Conservation (phyloP, 2,797 vertebrate genomes). For the Triplophysa yarkandensis region DNA sequence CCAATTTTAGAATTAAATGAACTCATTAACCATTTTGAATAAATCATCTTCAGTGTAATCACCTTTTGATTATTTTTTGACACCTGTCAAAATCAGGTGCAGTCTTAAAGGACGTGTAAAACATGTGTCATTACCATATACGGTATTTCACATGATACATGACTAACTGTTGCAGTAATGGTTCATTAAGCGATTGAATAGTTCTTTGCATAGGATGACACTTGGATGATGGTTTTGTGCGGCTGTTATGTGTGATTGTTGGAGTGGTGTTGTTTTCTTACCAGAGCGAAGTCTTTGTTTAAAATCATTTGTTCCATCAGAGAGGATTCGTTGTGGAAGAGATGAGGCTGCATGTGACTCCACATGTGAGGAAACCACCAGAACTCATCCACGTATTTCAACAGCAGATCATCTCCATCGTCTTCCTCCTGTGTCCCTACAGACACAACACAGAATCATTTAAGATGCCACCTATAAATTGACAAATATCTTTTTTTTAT, state of each 20-base stretch:
- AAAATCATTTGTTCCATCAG: constrained; percentile 96
- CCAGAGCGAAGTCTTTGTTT: constrained; percentile 96
- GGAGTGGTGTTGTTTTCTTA: constrained; percentile 67
- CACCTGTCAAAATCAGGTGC: too few species aligned
- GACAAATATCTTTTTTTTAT: neutral
- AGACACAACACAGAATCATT: constrained; percentile 5
- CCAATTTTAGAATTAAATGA: too few species aligned
- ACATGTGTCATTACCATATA: constrained; percentile 64
- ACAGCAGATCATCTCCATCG: constrained; percentile 88
- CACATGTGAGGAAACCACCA: constrained; percentile 99
- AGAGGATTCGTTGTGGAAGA: constrained; percentile 94
- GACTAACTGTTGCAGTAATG: constrained; percentile 59
- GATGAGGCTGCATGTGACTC: constrained; percentile 98
- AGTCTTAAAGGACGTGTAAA: constrained; percentile 30
- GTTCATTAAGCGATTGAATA: neutral
- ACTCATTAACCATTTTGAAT: too few species aligned
- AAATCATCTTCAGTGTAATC: too few species aligned
- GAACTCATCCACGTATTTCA: constrained; percentile 90
- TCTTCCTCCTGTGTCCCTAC: constrained; percentile 89
- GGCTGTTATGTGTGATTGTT: neutral
- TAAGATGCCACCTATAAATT: too few species aligned
- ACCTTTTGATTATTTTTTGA: too few species aligned
- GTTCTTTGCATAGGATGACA: neutral
- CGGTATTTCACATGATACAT: constrained; percentile 74
- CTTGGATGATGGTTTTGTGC: constrained; percentile 35